A percentile compares a stretch with the other conserved stretches of the same genome.
phyloP scores from a whole-genome alignment of 2,888 invertebrate genomes.

The Diaperis boleti region DNA sequence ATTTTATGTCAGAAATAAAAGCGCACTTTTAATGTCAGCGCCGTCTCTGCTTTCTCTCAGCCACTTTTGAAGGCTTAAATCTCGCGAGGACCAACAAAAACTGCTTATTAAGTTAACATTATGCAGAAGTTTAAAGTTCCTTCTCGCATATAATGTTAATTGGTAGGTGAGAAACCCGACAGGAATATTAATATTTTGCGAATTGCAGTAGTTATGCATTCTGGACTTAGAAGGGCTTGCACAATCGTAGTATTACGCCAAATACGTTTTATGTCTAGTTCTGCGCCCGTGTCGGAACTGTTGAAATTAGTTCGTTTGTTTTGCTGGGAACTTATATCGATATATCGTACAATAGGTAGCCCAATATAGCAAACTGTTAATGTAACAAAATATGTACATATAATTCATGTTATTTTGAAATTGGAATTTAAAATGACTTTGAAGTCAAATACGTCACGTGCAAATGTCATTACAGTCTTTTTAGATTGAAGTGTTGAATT shows the following conservation, averaged over 20 bases:
- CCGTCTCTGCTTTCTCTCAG: conserved; percentile 34
- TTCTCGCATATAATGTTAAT: conserved; percentile 41
- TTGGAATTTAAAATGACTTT: too few species aligned
- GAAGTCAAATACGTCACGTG: too few species aligned
- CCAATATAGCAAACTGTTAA: too few species aligned
- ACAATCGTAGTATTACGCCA: conserved; percentile 14
- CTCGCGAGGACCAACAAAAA: conserved; percentile 40
- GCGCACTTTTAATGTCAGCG: conserved; percentile 11
- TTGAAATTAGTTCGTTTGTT: too few species aligned
- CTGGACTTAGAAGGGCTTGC: conserved; percentile 15
- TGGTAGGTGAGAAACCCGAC: conserved; percentile 37
- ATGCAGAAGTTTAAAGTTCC: conserved; percentile 42
- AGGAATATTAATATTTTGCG: conserved; percentile 38
- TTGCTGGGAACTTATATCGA: too few species aligned
- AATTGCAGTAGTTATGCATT: conserved; percentile 19
- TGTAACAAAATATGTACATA: too few species aligned
- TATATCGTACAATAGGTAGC: too few species aligned
- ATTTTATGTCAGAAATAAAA: conserved; percentile 24
- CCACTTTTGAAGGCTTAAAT: conserved; percentile 35
- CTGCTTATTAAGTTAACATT: conserved; percentile 43
- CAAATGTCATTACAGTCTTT: too few species aligned
- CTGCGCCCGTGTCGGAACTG: too few species aligned
- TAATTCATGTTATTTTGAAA: too few species aligned
- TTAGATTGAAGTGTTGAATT: too few species aligned
- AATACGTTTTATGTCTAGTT: too few species aligned